Base-by-base conservation (phyloP, 1,140 invertebrate species). In the Stenopsyche tienmushanensis region DNA sequence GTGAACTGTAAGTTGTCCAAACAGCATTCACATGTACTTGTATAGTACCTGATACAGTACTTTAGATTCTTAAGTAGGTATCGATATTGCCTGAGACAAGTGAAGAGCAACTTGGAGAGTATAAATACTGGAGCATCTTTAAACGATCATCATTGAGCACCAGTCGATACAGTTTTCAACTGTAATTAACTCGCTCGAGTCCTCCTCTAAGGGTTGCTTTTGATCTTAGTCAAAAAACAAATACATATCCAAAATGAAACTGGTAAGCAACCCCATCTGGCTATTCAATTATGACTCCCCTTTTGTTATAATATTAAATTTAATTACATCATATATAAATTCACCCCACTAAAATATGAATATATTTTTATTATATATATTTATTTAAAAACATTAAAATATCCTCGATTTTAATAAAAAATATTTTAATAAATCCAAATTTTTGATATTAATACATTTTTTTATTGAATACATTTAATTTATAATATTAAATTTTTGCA, bases 61-160 rank as follows among this genome's bases (percentile, higher is more conserved):
- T 54, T 64, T 54, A 63, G 49, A 63, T 63, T 54, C 21, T 49
- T 65, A 58, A 44, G 39, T 54, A 65, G 58, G 58, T 69, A 65
- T 69, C 64, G 59, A 62, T 53, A 41, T 49, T 64, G 47, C n/a
- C 62, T 53, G 57, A 68, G 67, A 70, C 64, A 70, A 70, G 67
- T 66, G 64, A 63, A 64, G 67, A 62, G 47, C 67, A 70, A 58
- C 64, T 65, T 62, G 62, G 49, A 52, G 44, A 58, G 64, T 70
- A 70, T 70, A 70, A 70, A 70, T 70, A 70, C 64, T 70, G 67
- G 67, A 70, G 67, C 67, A 70, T 70, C 67, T 60, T 70, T 70
- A 42, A n/a, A 13, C 29, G 47, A 66, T 52, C 41, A 66, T 66
- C 64, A 65, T 65, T 65, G 49, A 60, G 57, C 21, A 52, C 50